Evolutionary conservation across 2,888 invertebrate genomes (phyloP).

Genomic region (Himalopsyche anomala): DNA sequence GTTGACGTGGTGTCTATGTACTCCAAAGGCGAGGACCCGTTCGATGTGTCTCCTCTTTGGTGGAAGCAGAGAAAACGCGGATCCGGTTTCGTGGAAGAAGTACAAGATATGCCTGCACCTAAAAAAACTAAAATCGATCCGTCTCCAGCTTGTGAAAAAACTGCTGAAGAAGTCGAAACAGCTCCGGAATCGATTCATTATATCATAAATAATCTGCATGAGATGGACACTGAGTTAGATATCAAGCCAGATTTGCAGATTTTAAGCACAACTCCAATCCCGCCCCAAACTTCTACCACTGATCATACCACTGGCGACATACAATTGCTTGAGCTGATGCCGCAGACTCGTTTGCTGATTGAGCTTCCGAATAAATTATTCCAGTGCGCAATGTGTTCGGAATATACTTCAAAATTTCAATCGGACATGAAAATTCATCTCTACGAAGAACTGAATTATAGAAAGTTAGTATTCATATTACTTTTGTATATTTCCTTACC

Average conservation of each 20-base stretch:
- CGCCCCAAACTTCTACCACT: background rate
- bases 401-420: constrained; percentile 77
- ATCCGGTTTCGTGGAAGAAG: constrained; percentile 67
- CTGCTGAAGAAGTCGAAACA: constrained; percentile 18
- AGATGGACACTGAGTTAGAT: background rate
- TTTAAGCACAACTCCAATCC: background rate
- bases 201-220: background rate
- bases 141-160: background rate
- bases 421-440: constrained; percentile 82
- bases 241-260: background rate
- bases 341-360: background rate
- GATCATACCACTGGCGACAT: background rate
- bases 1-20: constrained; percentile 73
- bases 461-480: constrained; percentile 75
- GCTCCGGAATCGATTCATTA: background rate
- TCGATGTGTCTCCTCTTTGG: constrained; percentile 71
- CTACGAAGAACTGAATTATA: constrained; percentile 81
- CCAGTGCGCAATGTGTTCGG: constrained; percentile 79
- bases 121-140: background rate
- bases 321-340: too few relatives aligned
- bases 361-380: background rate
- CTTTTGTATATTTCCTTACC: constrained; percentile 61
- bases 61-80: constrained; percentile 68
- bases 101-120: background rate
- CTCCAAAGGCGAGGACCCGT: constrained; percentile 73